Conservation (phyloP, 2,113 vertebrate species). For the Equus quagga region DNA sequence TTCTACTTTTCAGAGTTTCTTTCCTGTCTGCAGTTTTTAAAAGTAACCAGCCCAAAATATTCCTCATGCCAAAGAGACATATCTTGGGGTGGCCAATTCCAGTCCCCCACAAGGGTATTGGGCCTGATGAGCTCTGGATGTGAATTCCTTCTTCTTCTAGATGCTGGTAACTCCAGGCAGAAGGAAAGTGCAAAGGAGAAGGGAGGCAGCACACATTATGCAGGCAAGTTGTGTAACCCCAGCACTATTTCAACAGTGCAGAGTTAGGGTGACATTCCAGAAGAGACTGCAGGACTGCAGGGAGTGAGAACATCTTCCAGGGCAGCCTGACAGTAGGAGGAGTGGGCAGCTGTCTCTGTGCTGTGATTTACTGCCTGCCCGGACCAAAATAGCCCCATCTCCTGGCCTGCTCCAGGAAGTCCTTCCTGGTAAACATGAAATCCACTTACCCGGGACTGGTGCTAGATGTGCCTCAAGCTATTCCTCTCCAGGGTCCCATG, state of each 20-base stretch:
- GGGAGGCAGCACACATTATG: neutral
- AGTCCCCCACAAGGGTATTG: too few relatives aligned
- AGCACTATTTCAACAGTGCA: neutral
- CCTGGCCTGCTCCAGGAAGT: neutral
- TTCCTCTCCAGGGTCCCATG: neutral
- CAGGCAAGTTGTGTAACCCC: neutral
- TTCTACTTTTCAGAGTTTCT: too few relatives aligned
- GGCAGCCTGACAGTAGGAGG: slow-evolving; percentile 52
- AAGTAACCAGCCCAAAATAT: too few relatives aligned
- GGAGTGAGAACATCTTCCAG: slow-evolving; percentile 56
- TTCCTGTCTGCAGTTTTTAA: too few relatives aligned
- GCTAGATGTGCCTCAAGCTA: neutral
- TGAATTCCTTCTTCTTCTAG: neutral
- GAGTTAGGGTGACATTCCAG: slow-evolving; percentile 60
- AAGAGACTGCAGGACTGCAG: neutral
- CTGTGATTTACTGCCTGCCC: neutral
- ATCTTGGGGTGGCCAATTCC: too few relatives aligned
- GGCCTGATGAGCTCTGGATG: neutral
- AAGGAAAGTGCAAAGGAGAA: neutral
- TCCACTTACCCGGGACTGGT: neutral
- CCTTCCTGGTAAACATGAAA: neutral
- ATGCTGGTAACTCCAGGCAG: neutral
- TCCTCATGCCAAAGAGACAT: too few relatives aligned
- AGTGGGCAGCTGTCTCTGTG: slow-evolving; percentile 45
- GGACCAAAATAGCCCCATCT: slow-evolving; percentile 58